These are phyloP conservation scores for Amphipoea oculea DNA, from an alignment of 2,888 invertebrate genomes.

Conservation along the genomic window DNA sequence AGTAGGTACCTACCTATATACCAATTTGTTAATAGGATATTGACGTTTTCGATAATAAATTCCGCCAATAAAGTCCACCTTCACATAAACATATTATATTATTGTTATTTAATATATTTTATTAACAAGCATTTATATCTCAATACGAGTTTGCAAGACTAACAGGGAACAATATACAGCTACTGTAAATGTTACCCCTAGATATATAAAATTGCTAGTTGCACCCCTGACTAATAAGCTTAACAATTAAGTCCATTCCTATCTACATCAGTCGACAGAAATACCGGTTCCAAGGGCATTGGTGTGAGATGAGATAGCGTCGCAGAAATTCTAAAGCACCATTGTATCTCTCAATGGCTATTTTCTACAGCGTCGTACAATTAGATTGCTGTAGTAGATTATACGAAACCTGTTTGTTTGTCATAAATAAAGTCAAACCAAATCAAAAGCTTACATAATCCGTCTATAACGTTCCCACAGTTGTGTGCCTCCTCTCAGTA, in stretches of 20 bases:
- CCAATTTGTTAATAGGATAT: background rate
- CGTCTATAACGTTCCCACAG: background rate
- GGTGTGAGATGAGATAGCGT: constrained; percentile 56
- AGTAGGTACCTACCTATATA: background rate
- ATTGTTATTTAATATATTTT: background rate
- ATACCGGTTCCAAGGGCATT: constrained; percentile 33
- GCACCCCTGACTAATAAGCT: constrained; percentile 6
- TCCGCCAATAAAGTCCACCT: background rate
- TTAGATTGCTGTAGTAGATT: constrained; percentile 35
- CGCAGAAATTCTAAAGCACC: constrained; percentile 40
- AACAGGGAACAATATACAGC: background rate
- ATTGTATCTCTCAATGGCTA: constrained; percentile 36
- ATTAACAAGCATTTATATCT: background rate
- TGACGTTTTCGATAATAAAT: background rate
- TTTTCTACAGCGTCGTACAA: constrained; percentile 35
- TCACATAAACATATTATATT: background rate
- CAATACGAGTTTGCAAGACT: background rate
- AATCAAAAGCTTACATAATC: background rate
- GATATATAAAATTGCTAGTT: constrained; percentile 3
- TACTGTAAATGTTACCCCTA: background rate
- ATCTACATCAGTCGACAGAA: constrained; percentile 15
- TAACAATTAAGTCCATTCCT: constrained; percentile 28
- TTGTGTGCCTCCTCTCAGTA: background rate
- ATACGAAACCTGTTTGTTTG: constrained; percentile 39
- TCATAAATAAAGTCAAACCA: constrained; percentile 7